Percentiles rank a stretch among this genome's conserved stretches.
These are phyloP conservation scores for Bubo scandiacus DNA, from an alignment of 2,113 vertebrate genomes.

Conservation along the genomic window DNA sequence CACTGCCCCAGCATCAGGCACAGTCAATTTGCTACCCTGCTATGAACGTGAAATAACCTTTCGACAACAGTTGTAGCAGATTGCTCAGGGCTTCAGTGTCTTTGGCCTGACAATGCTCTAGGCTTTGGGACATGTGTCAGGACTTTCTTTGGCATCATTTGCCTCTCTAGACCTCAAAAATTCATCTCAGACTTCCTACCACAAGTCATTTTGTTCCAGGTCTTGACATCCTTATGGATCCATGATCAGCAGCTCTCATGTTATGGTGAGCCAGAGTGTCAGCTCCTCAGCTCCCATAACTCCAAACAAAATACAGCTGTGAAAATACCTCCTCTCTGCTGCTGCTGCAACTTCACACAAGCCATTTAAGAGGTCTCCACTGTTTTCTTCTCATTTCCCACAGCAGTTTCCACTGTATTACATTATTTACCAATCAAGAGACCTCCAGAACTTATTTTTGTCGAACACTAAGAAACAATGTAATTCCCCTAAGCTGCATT, in stretches of 20 bases:
- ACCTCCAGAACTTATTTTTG: background rate
- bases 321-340: conserved; percentile 36
- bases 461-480: background rate
- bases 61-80: fast-evolving
- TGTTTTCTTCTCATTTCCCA: conserved; percentile 45
- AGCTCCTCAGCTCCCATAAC: conserved; percentile 22
- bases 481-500: background rate
- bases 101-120: background rate
- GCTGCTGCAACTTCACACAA: background rate
- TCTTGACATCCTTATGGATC: background rate
- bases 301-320: conserved; percentile 65
- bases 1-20: background rate
- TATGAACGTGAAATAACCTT: background rate
- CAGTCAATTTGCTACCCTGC: background rate
- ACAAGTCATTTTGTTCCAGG: background rate
- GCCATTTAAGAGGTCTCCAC: conserved; percentile 11
- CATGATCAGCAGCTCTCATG: background rate
- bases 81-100: background rate
- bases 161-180: background rate
- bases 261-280: conserved; percentile 9
- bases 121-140: background rate
- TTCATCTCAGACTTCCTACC: background rate
- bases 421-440: background rate
- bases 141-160: background rate
- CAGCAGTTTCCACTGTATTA: conserved; percentile 32